A percentile compares a stretch with the other conserved stretches of the same genome.
Conservation (phyloP, 2,113 vertebrate species). For the Oxygymnocypris stewartii region DNA sequence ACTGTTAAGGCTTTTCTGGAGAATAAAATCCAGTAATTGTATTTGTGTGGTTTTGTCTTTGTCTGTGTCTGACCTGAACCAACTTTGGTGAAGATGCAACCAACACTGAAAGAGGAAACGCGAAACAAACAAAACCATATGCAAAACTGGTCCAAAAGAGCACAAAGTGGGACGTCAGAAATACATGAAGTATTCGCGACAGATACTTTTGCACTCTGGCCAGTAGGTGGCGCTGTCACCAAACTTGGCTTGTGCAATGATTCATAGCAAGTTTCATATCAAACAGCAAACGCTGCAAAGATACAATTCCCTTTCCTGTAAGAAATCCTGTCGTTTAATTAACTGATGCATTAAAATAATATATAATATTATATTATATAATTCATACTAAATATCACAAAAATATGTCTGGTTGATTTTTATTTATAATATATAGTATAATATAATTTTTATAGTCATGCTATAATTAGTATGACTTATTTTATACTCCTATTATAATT, state of each 20-base stretch:
- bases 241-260: neutral
- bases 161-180: neutral
- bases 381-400: too few relatives aligned
- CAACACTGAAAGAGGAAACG: neutral
- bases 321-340: neutral
- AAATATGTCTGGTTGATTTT: too few relatives aligned
- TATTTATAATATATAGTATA: too few relatives aligned
- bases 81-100: constrained; percentile 7
- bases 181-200: neutral
- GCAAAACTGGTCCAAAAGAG: neutral
- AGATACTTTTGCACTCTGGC: neutral
- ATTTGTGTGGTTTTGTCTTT: constrained; percentile 26
- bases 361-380: too few relatives aligned
- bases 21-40: constrained; percentile 11
- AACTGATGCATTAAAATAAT: neutral
- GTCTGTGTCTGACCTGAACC: constrained; percentile 21
- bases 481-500: too few relatives aligned
- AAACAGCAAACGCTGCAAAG: neutral
- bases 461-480: too few relatives aligned
- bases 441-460: too few relatives aligned
- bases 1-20: constrained; percentile 20
- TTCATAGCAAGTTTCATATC: neutral
- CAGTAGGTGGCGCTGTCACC: neutral
- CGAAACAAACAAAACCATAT: neutral
- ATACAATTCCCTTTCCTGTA: neutral